These are phyloP conservation scores for Pterobdella sp. DNA, from an alignment of 2,888 invertebrate genomes.

Conservation along the genomic window DNA sequence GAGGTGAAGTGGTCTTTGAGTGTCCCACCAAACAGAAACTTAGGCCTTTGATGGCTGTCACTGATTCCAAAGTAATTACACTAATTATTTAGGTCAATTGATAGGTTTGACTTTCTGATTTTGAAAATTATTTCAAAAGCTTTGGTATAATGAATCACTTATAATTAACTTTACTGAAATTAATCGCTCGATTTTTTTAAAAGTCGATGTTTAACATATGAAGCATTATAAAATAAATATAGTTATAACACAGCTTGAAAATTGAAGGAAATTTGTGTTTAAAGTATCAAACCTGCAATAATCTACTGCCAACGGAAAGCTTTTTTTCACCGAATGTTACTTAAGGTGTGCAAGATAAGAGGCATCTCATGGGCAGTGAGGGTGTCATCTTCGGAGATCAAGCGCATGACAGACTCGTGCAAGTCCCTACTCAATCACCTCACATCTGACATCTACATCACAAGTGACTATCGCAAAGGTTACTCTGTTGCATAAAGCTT, in stretches of 20 bases:
- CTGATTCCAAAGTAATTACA: slow-evolving; percentile 87
- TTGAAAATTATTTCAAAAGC: too few species aligned
- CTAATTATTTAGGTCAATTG: not conserved
- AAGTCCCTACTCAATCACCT: slow-evolving; percentile 83
- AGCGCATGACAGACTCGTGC: slow-evolving; percentile 82
- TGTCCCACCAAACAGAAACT: slow-evolving; percentile 78
- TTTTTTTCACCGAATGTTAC: too few species aligned
- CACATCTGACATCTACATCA: slow-evolving; percentile 82
- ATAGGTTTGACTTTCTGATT: not conserved
- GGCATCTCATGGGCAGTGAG: slow-evolving; percentile 61
- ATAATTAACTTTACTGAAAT: too few species aligned
- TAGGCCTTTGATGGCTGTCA: slow-evolving; percentile 65
- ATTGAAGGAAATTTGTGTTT: too few species aligned
- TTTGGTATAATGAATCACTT: too few species aligned
- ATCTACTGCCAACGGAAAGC: too few species aligned
- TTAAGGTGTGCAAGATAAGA: not conserved
- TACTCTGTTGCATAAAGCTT: slow-evolving; percentile 74
- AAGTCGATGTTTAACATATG: too few species aligned
- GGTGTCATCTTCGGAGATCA: slow-evolving; percentile 85
- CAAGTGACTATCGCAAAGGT: slow-evolving; percentile 83
- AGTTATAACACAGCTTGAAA: too few species aligned
- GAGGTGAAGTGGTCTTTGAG: slow-evolving; percentile 80
- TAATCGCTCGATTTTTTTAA: too few species aligned
- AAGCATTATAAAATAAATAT: too few species aligned
- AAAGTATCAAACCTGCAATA: too few species aligned